Evolutionary conservation across 2,797 vertebrate genomes (phyloP).

Genomic region (Myotis myotis): DNA sequence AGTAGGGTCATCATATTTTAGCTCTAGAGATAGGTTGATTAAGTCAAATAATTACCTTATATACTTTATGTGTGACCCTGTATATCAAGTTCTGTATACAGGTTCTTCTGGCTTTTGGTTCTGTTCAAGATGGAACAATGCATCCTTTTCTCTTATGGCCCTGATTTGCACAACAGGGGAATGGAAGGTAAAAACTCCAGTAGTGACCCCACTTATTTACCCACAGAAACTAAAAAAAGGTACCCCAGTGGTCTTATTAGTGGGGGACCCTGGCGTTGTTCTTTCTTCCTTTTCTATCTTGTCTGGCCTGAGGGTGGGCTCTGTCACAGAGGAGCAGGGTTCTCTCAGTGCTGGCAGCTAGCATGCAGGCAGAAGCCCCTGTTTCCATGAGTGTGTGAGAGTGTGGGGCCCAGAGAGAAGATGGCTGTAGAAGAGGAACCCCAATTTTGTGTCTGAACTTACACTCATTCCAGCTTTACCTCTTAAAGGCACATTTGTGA

Average conservation of each 20-base stretch:
- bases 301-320: neutral
- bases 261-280: too few species aligned
- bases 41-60: neutral
- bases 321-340: neutral
- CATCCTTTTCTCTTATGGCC: neutral
- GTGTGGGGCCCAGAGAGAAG: neutral
- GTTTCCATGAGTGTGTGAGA: neutral
- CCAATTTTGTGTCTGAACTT: neutral
- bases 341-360: accelerated
- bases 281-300: neutral
- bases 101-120: neutral
- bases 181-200: neutral
- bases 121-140: neutral
- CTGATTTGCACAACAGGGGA: neutral
- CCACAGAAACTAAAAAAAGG: neutral
- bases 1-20: neutral
- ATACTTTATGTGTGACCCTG: neutral
- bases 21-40: neutral
- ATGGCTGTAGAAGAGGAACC: neutral
- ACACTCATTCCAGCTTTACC: neutral
- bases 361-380: neutral
- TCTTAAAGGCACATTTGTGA: neutral
- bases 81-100: neutral
- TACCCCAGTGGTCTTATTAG: neutral
- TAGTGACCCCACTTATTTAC: too few species aligned